phyloP scores from a whole-genome alignment of 2,113 vertebrate genomes.

The Eudyptes chrysolophus region DNA sequence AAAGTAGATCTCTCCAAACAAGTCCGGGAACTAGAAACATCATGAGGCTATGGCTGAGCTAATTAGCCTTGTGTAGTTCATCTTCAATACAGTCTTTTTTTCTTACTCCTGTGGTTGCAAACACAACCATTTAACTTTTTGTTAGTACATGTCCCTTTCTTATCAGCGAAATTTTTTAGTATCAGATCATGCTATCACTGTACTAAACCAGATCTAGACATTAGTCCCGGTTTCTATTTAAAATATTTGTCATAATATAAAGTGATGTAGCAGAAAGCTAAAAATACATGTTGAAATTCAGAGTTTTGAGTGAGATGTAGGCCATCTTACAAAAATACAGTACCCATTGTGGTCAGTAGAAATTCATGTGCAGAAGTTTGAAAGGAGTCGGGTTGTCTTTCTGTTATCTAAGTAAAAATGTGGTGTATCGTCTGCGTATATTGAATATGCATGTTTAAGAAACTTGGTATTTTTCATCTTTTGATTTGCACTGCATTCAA shows the following conservation, averaged over 20 bases:
- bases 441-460: not conserved
- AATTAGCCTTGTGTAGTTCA: not conserved
- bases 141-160: not conserved
- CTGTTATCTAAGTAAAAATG: not conserved
- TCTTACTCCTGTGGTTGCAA: not conserved
- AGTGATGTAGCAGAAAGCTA: not conserved
- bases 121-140: not conserved
- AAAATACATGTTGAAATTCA: not conserved
- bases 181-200: not conserved
- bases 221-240: not conserved
- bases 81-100: not conserved
- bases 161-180: not conserved
- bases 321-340: not conserved
- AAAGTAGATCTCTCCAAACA: not conserved
- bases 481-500: not conserved
- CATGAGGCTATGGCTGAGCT: not conserved
- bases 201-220: not conserved
- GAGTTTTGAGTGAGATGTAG: not conserved
- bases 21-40: not conserved
- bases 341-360: not conserved
- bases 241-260: not conserved
- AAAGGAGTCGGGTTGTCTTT: not conserved
- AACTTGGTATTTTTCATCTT: not conserved
- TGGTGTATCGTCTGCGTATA: not conserved
- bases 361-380: not conserved